Evolutionary conservation across 2,888 invertebrate species (phyloP), one percentile per base, ranked within the genome.

Genomic region (Drosophila pegasa): DNA sequence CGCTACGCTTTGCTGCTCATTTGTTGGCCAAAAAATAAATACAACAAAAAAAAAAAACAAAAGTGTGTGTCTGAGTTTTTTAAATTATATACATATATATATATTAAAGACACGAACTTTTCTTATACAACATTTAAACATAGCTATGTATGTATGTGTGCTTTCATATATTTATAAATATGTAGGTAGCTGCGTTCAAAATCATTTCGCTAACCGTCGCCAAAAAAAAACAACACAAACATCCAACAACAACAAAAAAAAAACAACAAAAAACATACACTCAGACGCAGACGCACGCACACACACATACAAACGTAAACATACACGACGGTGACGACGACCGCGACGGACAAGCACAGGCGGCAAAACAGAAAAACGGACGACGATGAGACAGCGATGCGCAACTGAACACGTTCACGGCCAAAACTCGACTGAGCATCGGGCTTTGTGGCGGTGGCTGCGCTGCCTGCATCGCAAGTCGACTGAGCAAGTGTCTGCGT

Each of bases 241-340:
- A 37, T 35, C 52, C 37, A 71, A 71, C 55, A 73, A 71, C 25
- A 45, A 71, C 55, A 73, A 71, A n/a, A 45, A 58, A 54, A 60
- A 70, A 62, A 58, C 45, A 75, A 68, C 40, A 57, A 66, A 71
- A 66, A 52, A 52, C 60, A 40, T 71, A 75, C 76, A 76, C 76
- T 76, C 80, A 80, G 80, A 80, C 75, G 75, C 75, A 74, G 79
- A 76, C 66, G 76, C 76, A 66, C 80, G 71, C 75, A 75, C 79
- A 75, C 76, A 75, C 78, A 75, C 79, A 75, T 71, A 75, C 78
- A 78, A 75, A 75, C 70, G 75, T 75, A 64, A 78, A 78, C 74
- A 57, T 62, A 62, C 50, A 20, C 52, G 52, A 29, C 52, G 52
- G 2, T 29, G 54, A 35, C 48, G 35, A 58, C 27, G 40, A 58